Percentiles rank a stretch among this genome's conserved stretches.
phyloP scores from a whole-genome alignment of 2,113 vertebrate genomes.

The Muntiacus muntjak region DNA sequence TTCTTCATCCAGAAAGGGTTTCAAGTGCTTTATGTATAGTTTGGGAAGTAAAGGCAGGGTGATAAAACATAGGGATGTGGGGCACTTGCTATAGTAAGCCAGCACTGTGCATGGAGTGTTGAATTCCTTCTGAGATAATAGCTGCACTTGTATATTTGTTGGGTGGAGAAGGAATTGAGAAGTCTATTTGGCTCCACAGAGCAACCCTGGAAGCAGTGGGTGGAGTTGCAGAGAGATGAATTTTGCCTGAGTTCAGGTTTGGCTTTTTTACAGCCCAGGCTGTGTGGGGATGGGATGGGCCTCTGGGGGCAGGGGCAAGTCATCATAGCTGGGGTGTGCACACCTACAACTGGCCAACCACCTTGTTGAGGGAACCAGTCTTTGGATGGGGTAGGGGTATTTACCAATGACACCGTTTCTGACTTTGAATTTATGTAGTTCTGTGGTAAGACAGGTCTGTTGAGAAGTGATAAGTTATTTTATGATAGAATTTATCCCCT shows the following conservation, averaged over 20 bases:
- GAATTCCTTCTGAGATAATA: not conserved
- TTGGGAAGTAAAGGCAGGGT: not conserved
- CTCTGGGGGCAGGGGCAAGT: rapidly evolving
- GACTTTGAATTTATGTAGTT: not conserved
- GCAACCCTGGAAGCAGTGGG: not conserved
- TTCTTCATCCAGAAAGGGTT: not conserved
- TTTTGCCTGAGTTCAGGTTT: not conserved
- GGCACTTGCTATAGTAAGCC: not conserved
- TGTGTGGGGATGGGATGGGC: too few relatives aligned
- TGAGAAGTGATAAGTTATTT: not conserved
- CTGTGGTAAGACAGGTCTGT: not conserved
- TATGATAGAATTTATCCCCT: not conserved
- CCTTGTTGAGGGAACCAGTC: not conserved
- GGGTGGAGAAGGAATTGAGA: not conserved
- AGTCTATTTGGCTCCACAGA: not conserved
- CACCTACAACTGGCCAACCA: too few relatives aligned
- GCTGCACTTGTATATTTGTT: not conserved
- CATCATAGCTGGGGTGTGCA: too few relatives aligned
- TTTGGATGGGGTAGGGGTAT: rapidly evolving
- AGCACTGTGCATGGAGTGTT: not conserved
- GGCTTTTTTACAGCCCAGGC: not conserved
- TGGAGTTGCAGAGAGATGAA: not conserved
- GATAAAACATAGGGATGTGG: not conserved
- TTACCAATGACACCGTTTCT: not conserved
- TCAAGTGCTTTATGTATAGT: not conserved